Base-by-base conservation (phyloP, 2,888 invertebrate genomes). In the Sepiola atlantica region DNA sequence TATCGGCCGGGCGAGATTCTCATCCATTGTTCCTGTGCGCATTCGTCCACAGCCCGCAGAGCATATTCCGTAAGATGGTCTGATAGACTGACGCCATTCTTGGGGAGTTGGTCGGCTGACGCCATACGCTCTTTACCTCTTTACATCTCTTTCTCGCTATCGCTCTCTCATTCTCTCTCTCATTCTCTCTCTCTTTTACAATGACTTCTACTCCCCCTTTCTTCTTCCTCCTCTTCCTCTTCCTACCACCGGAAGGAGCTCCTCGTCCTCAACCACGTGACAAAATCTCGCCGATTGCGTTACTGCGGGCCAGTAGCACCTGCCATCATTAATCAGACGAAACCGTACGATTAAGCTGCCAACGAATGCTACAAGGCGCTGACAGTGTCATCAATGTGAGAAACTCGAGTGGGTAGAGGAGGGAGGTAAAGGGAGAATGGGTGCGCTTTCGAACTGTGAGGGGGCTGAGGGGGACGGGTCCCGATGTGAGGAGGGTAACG, bases 271-370 rank as follows among this genome's bases (percentile, higher is more conserved):
- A 28, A 77, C 77, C 77, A 77, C 77, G 77, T 77, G 77, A 77
- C 77, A 24, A 77, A 77, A 77, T 77, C 77, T 77, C n/a, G n/a
- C n/a, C n/a, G n/a, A 28, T 77, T 77, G 77, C 77, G 77, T 28
- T 28, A 77, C 77, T 77, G 61, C 61, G 77, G 77, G 77, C 77
- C 77, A 77, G n/a, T 10, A 77, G 77, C 77, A 77, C 77, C 77
- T 77, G 77, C 77, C 77, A n/a, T n/a, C n/a, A n/a, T n/a, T 77
- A 77, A 77, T 77, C 77, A 77, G 77, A 77, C n/a, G n/a, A 77
- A 77, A 77, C 77, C 77, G n/a, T 77, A 77, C 77, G 77, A 77
- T 77, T 77, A 77, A 77, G n/a, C 77, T 10, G n/a, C 24, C 4
- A 77, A 14, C 24, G 61, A 77, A 28, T 28, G 77, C n/a, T 77